These are phyloP conservation scores for Tachycineta bicolor DNA, from an alignment of 2,113 vertebrate genomes.

Conservation along the genomic window DNA sequence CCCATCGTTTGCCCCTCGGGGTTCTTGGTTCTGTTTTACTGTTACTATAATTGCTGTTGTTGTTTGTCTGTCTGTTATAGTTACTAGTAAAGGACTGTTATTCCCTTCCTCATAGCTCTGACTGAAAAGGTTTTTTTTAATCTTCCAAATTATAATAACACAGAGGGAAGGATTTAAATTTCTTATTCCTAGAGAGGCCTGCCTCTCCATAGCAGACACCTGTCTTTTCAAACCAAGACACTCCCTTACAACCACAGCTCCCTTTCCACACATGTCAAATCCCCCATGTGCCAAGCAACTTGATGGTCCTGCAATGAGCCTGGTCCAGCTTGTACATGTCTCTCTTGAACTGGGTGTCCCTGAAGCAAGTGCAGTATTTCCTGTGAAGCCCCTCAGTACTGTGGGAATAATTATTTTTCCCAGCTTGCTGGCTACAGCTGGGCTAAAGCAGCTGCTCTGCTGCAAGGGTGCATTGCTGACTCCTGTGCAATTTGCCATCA, in stretches of 20 bases:
- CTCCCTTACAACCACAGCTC: background rate
- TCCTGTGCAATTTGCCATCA: background rate
- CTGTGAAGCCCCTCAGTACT: background rate
- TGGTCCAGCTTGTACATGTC: background rate
- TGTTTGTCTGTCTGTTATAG: too few species aligned
- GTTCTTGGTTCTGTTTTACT: too few species aligned
- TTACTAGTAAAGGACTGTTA: too few species aligned
- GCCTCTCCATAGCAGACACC: too few species aligned
- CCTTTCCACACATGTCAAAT: background rate
- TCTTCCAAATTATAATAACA: too few species aligned
- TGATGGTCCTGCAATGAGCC: background rate
- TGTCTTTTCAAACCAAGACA: too few species aligned
- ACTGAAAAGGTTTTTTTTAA: too few species aligned
- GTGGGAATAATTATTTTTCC: background rate
- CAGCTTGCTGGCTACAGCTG: accelerated
- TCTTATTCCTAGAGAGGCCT: too few species aligned
- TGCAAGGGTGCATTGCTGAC: background rate
- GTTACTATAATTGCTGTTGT: too few species aligned
- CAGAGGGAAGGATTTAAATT: too few species aligned
- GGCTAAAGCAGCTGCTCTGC: background rate
- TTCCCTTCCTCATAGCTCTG: too few species aligned
- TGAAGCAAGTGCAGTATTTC: background rate
- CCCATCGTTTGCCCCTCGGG: too few species aligned
- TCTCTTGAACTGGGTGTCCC: background rate
- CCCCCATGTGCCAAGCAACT: background rate